Evolutionary conservation across 1,140 invertebrate genomes (phyloP).

Genomic region (Pollicipes pollicipes): DNA sequence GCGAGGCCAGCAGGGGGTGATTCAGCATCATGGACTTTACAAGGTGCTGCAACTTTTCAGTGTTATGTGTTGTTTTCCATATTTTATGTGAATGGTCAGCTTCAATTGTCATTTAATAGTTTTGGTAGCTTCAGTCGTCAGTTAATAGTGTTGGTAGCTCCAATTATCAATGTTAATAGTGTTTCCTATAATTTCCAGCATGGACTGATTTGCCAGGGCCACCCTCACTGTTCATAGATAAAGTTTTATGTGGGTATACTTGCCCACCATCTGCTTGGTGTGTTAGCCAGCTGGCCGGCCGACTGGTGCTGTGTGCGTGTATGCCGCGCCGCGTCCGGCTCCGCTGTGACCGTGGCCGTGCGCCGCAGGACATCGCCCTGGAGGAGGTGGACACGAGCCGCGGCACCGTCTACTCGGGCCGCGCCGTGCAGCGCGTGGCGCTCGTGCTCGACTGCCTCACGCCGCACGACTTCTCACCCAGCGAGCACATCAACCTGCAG

Average conservation of each 20-base stretch:
- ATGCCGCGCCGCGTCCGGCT: background rate
- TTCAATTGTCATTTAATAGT: too few species aligned
- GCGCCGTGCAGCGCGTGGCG: constrained; percentile 43
- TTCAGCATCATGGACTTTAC: constrained; percentile 61
- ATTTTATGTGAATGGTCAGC: too few species aligned
- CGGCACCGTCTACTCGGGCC: constrained; percentile 40
- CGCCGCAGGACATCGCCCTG: constrained; percentile 46
- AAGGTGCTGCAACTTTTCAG: constrained; percentile 34
- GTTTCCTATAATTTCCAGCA: too few species aligned
- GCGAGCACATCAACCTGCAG: constrained; percentile 53
- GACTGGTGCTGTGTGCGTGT: background rate
- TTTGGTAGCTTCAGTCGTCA: too few species aligned
- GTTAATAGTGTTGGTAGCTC: constrained; percentile 9
- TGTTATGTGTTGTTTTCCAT: too few species aligned
- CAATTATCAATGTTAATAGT: background rate
- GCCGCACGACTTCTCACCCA: constrained; percentile 50
- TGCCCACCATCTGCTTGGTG: too few species aligned
- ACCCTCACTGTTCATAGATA: too few species aligned
- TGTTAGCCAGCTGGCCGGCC: too few species aligned
- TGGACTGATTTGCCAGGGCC: too few species aligned
- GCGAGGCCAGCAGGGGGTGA: constrained; percentile 49
- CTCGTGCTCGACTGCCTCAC: constrained; percentile 58
- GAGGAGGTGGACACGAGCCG: constrained; percentile 38
- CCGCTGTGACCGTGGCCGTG: too few species aligned
- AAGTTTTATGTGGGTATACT: too few species aligned